phyloP scores from a whole-genome alignment of 1,140 invertebrate genomes.

The Pollicipes pollicipes region DNA sequence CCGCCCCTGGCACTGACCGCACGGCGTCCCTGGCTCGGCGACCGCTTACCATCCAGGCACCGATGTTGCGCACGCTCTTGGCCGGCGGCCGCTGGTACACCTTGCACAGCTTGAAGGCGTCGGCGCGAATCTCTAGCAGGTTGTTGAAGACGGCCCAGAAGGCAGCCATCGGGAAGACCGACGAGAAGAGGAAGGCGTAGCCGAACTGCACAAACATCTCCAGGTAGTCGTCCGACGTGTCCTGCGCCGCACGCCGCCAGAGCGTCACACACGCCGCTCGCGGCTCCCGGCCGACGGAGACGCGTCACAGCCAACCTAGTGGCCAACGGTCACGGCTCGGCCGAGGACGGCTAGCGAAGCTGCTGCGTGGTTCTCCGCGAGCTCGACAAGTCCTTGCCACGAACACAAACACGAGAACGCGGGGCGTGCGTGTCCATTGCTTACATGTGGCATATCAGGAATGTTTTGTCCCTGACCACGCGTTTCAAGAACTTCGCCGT shows the following conservation, averaged over 20 bases:
- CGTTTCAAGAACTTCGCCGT: no score
- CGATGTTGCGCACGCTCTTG: conserved; percentile 76
- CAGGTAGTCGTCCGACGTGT: conserved; percentile 89
- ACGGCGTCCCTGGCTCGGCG: no score
- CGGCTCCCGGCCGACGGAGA: not conserved
- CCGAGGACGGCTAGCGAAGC: no score
- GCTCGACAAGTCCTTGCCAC: no score
- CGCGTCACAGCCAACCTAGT: no score
- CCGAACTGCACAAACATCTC: conserved; percentile 96
- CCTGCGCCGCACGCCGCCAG: conserved; percentile 31
- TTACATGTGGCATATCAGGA: no score
- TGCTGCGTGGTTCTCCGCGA: no score
- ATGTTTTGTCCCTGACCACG: no score
- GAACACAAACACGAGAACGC: no score
- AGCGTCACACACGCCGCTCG: not conserved
- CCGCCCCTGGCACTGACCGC: no score
- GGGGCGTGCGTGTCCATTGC: no score
- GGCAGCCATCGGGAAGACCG: conserved; percentile 84
- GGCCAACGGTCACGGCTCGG: no score
- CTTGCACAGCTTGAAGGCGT: conserved; percentile 91
- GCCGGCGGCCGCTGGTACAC: conserved; percentile 85
- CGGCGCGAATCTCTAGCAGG: conserved; percentile 77
- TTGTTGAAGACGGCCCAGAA: conserved; percentile 86
- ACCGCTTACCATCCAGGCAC: conserved; percentile 74
- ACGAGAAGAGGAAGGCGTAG: conserved; percentile 90